Evolutionary conservation across 2,888 invertebrate genomes (phyloP), one percentile per base, ranked within the genome.

Genomic region (Elmis aenea): DNA sequence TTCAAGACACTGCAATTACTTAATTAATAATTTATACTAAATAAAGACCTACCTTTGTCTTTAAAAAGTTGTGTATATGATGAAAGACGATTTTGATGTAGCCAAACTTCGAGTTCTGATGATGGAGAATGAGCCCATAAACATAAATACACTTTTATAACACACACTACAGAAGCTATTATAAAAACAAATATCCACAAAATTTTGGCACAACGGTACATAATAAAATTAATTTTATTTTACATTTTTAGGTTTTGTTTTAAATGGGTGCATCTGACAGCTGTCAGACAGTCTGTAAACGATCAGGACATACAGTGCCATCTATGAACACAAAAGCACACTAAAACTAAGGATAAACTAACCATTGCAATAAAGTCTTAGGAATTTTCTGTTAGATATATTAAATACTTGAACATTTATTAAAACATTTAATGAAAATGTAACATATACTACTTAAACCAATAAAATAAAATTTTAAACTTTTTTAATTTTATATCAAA

Each of bases 21-120:
- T n/a, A n/a, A n/a, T n/a, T n/a, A 10, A 4, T 18, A 8, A 18
- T 18, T 18, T 18, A 8, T 18, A 6, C 5, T 18, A 18, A 18
- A 26, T n/a, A 12, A 12, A 14, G n/a, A 72, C 79, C 73, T 67
- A 87, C 88, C 87, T 69, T 79, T 76, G 56, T 83, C 76, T 52
- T 70, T 74, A 64, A 86, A 87, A 15, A 84, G 66, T 48, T 79
- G 73, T 57, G 80, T 79, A 61, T 81, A 83, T 46, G 81, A 75
- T 16, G 76, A 73, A 43, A 87, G 72, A 48, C 82, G 78, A 61
- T 83, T 84, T 59, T 84, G 79, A 38, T 81, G 77, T 46, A 87
- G 69, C 87, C 87, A 88, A 59, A 77, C 72, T 55, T 84, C 82
- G 36, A 85, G 81, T 66, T 80, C 76, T 22, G 71, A 72, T 13